Evolutionary conservation across 2,797 vertebrate species (phyloP), one percentile per base, ranked within the genome.

Genomic region (Urosaurus nigricauda): DNA sequence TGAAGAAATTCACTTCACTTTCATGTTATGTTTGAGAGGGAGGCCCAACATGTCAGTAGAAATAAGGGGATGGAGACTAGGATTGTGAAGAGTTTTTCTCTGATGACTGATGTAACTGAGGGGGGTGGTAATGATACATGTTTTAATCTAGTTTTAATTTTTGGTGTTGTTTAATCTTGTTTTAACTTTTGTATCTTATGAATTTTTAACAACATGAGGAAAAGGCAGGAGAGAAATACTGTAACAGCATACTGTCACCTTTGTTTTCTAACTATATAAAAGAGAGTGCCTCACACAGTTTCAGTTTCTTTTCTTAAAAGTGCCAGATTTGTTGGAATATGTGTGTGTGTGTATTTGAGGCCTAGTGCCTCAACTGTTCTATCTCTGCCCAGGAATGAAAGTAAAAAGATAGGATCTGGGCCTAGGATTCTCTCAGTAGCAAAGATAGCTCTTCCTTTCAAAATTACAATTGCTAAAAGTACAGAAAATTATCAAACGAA

Each of bases 1-100:
- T 70, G 63, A 8, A 16, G 16, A 43, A 83, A n/a, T 40, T n/a
- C 17, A 24, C 58, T 63, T 75, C 9, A 35, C 58, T 63, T 75
- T 77, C 51, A 85, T 63, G 53, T 85, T 85, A 85, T n/a, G 63
- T 85, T 32, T 77, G 26, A 77, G 58, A 82, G 29, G 7, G 9
- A 2, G 3, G 43, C 16, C 16, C 4, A 60, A 19, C 58, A 75
- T 83, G 40, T 83, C 37, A 70, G 24, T 40, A 63, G 60, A 85
- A 60, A 9, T 37, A 58, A 19, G 5, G 58, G 47, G 56, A 85
- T 51, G n/a, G 78, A 32, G n/a, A 32, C n/a, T 60, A 17, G 32
- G 32, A 24, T 11, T 35, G 16, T 40, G 26, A 85, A 85, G 56
- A 29, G 12, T 40, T 51, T 17, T 17, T 5, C 26, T 51, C 51